Evolutionary conservation across 1,140 invertebrate genomes (phyloP), one percentile per base, ranked within the genome.

Genomic region (Achroia grisella): DNA sequence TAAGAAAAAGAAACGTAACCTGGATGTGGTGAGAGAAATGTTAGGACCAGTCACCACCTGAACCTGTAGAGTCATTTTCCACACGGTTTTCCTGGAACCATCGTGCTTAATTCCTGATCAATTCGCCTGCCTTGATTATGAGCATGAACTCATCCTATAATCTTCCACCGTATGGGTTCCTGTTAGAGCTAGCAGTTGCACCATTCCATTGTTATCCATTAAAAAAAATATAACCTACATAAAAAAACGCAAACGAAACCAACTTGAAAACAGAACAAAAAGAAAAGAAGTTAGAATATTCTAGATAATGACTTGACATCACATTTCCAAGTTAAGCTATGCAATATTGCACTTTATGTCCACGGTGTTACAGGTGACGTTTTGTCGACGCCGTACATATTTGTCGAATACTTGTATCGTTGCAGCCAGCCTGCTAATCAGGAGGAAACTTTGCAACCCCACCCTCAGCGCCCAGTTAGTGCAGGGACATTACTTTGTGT

Each of bases 401-500:
- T 39, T 32, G 10, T 17, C 34, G 34, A n/a, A 17, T 37, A 17
- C 13, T 0, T 37, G 35, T 37, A 37, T 37, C 35, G 35, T 8
- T 31, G 39, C 32, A 40, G 52, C 44, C 47, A 45, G 56, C 46
- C 57, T 53, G 64, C 51, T 64, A 61, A 64, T 68, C 61, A 64
- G 52, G 50, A 57, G 51, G 52, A 62, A 68, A 64, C 64, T 63
- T 63, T 47, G 41, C 44, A 23, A 6, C 35, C 14, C 14, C n/a
- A 34, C 9, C 13, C 8, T 9, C n/a, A n/a, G 34, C 46, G 49
- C 14, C 35, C 14, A 8, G 6, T 15, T 37, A 17, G 35, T 15
- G 35, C 4, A 10, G 35, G 10, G 35, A 23, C 17, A 23, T 23
- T 23, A 23, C n/a, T 23, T 23, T 23, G 17, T 2, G 17, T 23